Conservation (phyloP, 2,113 vertebrate genomes). For the Rafetus swinhoei region DNA sequence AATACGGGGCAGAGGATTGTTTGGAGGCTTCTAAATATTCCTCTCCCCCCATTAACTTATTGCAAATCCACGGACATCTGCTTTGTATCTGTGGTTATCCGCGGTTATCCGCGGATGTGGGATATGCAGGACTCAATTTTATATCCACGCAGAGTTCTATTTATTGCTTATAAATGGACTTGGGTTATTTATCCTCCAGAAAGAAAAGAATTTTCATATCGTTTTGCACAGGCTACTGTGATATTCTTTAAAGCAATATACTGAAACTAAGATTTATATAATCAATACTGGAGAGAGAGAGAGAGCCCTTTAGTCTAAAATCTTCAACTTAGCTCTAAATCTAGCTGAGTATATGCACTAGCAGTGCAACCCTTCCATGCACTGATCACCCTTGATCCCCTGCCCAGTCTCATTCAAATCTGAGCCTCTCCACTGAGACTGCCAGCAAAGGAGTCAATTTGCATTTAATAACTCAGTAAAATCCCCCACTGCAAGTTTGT, state of each 20-base stretch:
- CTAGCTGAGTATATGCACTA: background rate
- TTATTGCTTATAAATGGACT: background rate
- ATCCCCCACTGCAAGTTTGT: background rate
- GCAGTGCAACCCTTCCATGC: too few relatives aligned
- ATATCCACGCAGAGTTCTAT: background rate
- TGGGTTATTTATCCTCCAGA: background rate
- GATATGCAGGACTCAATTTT: too few relatives aligned
- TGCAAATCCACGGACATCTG: too few relatives aligned
- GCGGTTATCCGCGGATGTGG: too few relatives aligned
- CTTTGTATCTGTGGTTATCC: too few relatives aligned
- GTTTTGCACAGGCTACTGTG: rapidly evolving
- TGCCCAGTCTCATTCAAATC: background rate
- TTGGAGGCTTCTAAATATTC: background rate
- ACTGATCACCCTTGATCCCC: background rate
- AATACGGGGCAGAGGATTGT: background rate
- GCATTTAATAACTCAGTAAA: too few relatives aligned
- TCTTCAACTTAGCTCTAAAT: background rate
- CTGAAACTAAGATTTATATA: background rate
- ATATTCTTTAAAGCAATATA: rapidly evolving
- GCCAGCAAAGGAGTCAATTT: background rate
- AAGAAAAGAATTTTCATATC: background rate
- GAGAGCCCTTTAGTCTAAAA: rapidly evolving
- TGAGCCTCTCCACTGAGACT: background rate
- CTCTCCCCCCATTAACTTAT: too few relatives aligned
- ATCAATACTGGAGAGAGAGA: background rate